phyloP scores from a whole-genome alignment of 2,113 vertebrate genomes.

The Larimichthys crocea region DNA sequence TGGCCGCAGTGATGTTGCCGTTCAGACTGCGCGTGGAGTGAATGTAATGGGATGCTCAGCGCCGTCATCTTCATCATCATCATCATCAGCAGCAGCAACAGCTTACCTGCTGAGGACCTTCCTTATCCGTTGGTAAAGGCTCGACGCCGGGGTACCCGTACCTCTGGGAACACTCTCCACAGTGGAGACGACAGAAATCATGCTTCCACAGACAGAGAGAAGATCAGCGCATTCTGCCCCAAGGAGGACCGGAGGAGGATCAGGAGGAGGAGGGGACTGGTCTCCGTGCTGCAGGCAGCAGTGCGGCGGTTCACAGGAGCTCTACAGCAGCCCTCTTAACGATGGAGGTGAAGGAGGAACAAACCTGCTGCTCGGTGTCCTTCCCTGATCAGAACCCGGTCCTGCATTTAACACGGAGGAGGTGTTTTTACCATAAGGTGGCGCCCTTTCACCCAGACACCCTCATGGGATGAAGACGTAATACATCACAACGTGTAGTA shows the following conservation, averaged over 20 bases:
- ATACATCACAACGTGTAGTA: neutral
- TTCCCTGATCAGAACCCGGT: neutral
- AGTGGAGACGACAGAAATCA: slow-evolving; percentile 69
- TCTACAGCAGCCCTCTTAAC: neutral
- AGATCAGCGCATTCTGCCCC: slow-evolving; percentile 48
- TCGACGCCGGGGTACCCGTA: slow-evolving; percentile 37
- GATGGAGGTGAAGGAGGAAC: neutral
- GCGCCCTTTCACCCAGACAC: neutral
- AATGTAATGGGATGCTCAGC: neutral
- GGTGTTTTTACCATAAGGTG: slow-evolving; percentile 4
- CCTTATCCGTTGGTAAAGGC: slow-evolving; percentile 54
- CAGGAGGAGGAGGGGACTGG: neutral
- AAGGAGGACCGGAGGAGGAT: slow-evolving; percentile 1
- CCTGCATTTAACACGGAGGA: neutral
- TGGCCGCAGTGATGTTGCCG: neutral
- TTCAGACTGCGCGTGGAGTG: neutral
- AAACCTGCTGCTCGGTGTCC: neutral
- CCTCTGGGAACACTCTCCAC: slow-evolving; percentile 57
- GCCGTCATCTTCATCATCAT: neutral
- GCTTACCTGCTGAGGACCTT: slow-evolving; percentile 63
- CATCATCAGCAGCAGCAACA: neutral
- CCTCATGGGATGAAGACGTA: slow-evolving; percentile 13
- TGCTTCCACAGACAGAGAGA: slow-evolving; percentile 17
- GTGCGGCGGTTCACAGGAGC: neutral
- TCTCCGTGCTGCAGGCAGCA: neutral